Base-by-base conservation (phyloP, 2,113 vertebrate genomes). In the Trematomus loennbergii region DNA sequence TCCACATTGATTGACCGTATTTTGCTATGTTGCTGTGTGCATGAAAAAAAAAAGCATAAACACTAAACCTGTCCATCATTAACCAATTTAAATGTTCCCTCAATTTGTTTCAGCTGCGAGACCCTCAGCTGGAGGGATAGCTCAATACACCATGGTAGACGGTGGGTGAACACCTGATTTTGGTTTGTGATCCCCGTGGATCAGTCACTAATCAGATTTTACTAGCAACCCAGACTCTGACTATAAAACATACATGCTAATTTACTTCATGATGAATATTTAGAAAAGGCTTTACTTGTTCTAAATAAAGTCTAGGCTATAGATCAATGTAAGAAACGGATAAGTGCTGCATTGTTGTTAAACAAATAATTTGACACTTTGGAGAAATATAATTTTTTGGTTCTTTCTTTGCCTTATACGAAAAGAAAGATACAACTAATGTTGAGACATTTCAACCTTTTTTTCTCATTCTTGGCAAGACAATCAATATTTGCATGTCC, bases 91-190 rank as follows among this genome's bases (percentile, higher is more conserved):
- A n/a, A 58, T 61, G 12, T 20, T 33, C 18, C 16, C 12, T 52
- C 6, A 4, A 17, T 70, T n/a, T 60, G 17, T 77, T 82, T 43
- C 60, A 82, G 65, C 46, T 59, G 55, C 25, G 25, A 2, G 25
- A 25, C 25, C 25, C 25, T 25, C 2, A 25, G 25, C 25, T 25
- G 25, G 25, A 25, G 25, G 25, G 25, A 25, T 2, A 25, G 25
- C 25, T 25, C 25, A 25, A 25, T 25, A 25, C 25, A 25, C 25
- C 25, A 25, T 25, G 25, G 25, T 25, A 25, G 25, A 25, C 25
- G 25, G 25, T 25, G 25, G 25, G 25, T 25, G 25, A 2, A 25
- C 25, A 25, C 25, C 2, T 25, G 25, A 25, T 25, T 25, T 25
- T 25, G 25, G 2, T 25, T 25, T 25, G 25, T 25, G 25, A 25